Evolutionary conservation across 2,797 vertebrate genomes (phyloP).

Genomic region (Thalassophryne amazonica): DNA sequence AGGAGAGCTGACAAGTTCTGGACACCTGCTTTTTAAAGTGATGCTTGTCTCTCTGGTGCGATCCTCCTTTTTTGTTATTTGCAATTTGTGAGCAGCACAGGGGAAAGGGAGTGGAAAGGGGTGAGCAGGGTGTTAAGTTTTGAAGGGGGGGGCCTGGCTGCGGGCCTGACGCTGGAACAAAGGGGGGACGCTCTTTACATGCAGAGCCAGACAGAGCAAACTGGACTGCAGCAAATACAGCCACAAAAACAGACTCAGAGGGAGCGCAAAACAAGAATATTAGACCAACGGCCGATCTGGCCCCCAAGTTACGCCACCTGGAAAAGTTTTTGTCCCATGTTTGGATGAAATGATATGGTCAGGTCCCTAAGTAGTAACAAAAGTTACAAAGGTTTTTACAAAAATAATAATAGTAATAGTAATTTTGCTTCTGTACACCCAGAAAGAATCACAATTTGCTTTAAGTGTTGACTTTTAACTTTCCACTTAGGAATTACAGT

Average conservation of each 20-base stretch:
- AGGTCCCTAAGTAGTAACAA: too few relatives aligned
- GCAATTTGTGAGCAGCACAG: conserved; percentile 65
- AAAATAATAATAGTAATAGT: too few relatives aligned
- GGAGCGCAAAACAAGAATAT: conserved; percentile 28
- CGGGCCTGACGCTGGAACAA: conserved; percentile 76
- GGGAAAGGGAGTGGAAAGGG: conserved; percentile 39
- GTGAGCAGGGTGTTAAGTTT: conserved; percentile 61
- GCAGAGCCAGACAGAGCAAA: conserved; percentile 82
- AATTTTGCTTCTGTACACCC: too few relatives aligned
- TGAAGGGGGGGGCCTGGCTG: conserved; percentile 79
- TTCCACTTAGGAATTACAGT: too few relatives aligned
- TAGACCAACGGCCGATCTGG: conserved; percentile 14
- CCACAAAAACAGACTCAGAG: conserved; percentile 54
- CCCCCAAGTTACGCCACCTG: conserved; percentile 27
- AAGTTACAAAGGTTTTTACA: too few relatives aligned
- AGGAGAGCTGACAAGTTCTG: conserved; percentile 74
- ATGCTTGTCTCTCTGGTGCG: conserved; percentile 66
- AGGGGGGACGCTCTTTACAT: conserved; percentile 84
- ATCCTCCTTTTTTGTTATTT: conserved; percentile 68
- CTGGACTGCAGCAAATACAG: conserved; percentile 68
- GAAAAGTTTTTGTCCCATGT: conserved; percentile 28
- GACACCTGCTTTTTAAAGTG: conserved; percentile 84
- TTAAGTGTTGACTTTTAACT: too few relatives aligned
- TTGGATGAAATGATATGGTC: conserved; percentile 35
- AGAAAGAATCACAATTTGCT: too few relatives aligned